Conservation (phyloP, 2,888 invertebrate genomes). For the Pterobdella sp. region DNA sequence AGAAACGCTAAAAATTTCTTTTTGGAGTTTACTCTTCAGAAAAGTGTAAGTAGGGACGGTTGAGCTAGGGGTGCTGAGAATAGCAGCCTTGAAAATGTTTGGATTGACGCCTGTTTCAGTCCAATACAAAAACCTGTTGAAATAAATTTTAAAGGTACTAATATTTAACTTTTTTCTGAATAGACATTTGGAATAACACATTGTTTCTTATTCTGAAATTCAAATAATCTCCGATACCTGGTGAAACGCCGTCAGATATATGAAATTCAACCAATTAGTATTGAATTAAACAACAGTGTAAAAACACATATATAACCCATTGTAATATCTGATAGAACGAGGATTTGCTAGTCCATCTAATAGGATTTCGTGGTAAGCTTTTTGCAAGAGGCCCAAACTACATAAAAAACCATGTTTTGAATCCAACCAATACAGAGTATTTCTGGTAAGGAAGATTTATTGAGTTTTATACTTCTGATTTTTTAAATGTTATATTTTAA, state of each 20-base stretch:
- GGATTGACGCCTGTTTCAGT: background rate
- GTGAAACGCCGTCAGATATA: too few relatives aligned
- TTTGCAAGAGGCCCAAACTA: background rate
- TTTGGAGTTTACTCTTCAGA: background rate
- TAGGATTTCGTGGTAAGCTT: background rate
- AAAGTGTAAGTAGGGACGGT: background rate
- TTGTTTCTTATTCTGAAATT: too few relatives aligned
- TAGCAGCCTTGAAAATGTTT: background rate
- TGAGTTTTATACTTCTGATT: too few relatives aligned
- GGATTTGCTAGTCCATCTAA: background rate
- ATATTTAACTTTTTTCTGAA: too few relatives aligned
- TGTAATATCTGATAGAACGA: background rate
- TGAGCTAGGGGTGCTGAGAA: background rate
- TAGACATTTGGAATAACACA: too few relatives aligned
- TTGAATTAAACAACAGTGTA: background rate
- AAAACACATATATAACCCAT: conserved; percentile 2
- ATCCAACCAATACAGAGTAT: background rate
- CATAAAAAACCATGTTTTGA: background rate
- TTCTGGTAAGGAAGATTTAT: background rate
- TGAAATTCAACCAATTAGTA: too few relatives aligned
- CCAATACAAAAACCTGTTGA: background rate
- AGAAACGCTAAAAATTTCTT: too few relatives aligned
- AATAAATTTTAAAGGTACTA: background rate
- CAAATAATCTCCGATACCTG: too few relatives aligned
- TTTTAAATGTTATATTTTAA: too few relatives aligned